A percentile compares a stretch with the other conserved stretches of the same genome.
These are phyloP conservation scores for Mylabris sibirica DNA, from an alignment of 2,888 invertebrate species.

Conservation along the genomic window DNA sequence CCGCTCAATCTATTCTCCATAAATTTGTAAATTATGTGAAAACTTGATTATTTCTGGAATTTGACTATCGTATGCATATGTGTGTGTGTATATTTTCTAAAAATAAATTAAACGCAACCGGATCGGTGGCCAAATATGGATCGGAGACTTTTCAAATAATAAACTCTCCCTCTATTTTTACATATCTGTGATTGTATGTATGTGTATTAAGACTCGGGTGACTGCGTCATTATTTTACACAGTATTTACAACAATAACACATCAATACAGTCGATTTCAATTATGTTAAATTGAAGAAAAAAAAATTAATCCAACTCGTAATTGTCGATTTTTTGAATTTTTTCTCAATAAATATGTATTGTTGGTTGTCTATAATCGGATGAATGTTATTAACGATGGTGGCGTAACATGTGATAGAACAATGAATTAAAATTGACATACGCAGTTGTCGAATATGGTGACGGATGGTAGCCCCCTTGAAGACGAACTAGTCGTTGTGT, in stretches of 20 bases:
- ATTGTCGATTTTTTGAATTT: conserved; percentile 14
- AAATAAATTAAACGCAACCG: not conserved
- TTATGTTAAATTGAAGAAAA: too few species aligned
- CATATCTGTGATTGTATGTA: not conserved
- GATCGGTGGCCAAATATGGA: conserved; percentile 6
- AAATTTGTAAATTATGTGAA: not conserved
- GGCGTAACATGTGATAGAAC: conserved; percentile 16
- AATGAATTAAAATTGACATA: too few species aligned
- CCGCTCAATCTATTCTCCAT: not conserved
- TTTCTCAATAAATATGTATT: conserved; percentile 15
- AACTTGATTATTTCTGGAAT: not conserved
- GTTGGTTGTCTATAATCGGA: conserved; percentile 28
- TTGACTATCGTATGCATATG: not conserved
- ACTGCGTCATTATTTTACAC: too few species aligned
- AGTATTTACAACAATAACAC: too few species aligned
- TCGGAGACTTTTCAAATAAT: not conserved
- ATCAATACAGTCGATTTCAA: too few species aligned
- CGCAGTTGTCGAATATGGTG: too few species aligned
- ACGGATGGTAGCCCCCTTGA: too few species aligned
- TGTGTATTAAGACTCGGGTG: too few species aligned
- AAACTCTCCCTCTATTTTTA: not conserved
- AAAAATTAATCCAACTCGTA: too few species aligned
- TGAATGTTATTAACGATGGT: conserved; percentile 7
- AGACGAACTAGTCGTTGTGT: not conserved
- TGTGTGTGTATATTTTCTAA: not conserved